Evolutionary conservation across 1,140 invertebrate species (phyloP).

Genomic region (Temnothorax longispinosus): DNA sequence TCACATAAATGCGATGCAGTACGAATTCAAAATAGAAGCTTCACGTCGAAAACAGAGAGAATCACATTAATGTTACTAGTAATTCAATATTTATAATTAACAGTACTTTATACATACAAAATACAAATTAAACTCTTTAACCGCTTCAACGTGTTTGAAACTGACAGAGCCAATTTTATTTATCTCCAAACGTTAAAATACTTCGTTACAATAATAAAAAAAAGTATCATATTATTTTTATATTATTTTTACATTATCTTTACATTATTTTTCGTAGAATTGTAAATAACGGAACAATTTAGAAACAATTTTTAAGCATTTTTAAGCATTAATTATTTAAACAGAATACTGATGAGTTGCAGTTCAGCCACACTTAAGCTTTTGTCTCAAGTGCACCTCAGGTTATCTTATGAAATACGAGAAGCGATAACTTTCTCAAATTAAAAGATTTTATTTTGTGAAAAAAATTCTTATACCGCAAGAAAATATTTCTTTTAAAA

Average conservation of each 20-base stretch:
- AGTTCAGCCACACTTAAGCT: not conserved
- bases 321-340: not conserved
- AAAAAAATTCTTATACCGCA: not conserved
- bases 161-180: not conserved
- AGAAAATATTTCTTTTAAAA: constrained; percentile 39
- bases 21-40: not conserved
- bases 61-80: not conserved
- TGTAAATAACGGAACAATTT: not conserved
- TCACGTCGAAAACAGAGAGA: not conserved
- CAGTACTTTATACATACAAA: not conserved
- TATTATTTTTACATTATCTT: no score
- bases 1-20: constrained; percentile 12
- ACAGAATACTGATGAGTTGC: not conserved
- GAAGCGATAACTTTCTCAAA: not conserved
- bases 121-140: not conserved
- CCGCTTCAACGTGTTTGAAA: not conserved
- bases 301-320: not conserved
- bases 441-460: not conserved
- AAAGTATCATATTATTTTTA: not conserved
- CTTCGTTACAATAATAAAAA: not conserved
- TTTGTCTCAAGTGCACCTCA: not conserved
- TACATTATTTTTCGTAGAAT: not conserved
- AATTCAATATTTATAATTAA: constrained; percentile 15
- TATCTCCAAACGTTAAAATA: not conserved
- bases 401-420: not conserved